phyloP scores from a whole-genome alignment of 2,797 vertebrate genomes.

The Sphenopsis melanotis region DNA sequence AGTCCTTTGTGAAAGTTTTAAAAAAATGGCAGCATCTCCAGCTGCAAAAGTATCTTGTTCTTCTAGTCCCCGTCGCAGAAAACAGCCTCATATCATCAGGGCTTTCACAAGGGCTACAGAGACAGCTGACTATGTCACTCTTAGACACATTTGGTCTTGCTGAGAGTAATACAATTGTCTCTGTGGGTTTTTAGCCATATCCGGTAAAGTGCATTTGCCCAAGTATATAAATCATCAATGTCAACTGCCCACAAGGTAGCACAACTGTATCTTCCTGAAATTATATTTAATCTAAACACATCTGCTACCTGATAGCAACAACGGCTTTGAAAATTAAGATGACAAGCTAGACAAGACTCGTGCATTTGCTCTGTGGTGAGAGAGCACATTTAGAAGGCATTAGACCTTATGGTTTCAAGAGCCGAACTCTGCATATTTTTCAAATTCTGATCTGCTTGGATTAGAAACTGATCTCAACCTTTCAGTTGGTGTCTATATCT shows the following conservation, averaged over 20 bases:
- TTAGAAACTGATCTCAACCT: background rate
- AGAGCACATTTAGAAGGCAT: background rate
- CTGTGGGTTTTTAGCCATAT: background rate
- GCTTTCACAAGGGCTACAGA: background rate
- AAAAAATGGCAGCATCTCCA: background rate
- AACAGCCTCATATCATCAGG: background rate
- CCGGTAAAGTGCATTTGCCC: background rate
- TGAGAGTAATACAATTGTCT: background rate
- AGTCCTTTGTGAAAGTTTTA: background rate
- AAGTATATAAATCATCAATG: background rate
- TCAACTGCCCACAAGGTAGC: background rate
- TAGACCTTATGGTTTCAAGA: background rate
- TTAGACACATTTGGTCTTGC: background rate
- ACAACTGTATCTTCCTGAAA: background rate
- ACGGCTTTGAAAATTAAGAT: background rate
- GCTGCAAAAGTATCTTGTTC: background rate
- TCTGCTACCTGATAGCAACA: background rate
- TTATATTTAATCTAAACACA: background rate
- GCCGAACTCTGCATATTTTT: background rate
- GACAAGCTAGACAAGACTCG: background rate
- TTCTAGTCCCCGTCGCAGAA: background rate
- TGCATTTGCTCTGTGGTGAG: background rate
- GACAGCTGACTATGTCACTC: background rate
- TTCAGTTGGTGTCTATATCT: background rate
- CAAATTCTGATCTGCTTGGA: background rate